Evolutionary conservation across 2,797 vertebrate genomes (phyloP).

Genomic region (Scolopax rusticola): DNA sequence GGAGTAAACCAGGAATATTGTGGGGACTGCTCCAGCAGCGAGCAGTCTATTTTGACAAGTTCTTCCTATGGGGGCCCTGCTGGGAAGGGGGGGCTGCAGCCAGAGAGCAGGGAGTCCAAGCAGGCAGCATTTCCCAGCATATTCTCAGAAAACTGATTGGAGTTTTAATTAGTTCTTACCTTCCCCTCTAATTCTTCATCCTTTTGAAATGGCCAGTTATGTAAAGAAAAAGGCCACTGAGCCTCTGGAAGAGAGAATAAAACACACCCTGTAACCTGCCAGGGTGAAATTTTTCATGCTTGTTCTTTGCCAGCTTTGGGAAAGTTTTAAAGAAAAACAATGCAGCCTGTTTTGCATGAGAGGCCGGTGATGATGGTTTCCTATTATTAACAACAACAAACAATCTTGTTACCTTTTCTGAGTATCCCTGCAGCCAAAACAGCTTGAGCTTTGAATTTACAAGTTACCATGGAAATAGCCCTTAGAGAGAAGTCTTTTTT

Average conservation of each 20-base stretch:
- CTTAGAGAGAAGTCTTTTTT: neutral
- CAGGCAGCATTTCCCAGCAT: neutral
- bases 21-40: neutral
- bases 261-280: neutral
- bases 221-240: neutral
- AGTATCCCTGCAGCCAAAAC: constrained; percentile 18
- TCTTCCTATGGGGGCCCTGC: neutral
- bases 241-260: neutral
- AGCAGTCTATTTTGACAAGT: neutral
- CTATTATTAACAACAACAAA: neutral
- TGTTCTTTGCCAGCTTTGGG: neutral
- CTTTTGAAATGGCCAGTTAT: neutral
- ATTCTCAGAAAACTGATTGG: neutral
- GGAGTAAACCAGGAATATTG: neutral
- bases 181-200: neutral
- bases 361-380: neutral
- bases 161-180: neutral
- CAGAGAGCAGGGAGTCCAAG: neutral
- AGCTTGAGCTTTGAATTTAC: constrained; percentile 12
- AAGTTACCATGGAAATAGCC: constrained; percentile 59
- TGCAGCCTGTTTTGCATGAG: neutral
- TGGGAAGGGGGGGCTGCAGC: neutral
- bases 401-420: neutral
- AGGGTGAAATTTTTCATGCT: neutral
- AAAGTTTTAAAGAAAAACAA: neutral